Evolutionary conservation across 2,113 vertebrate genomes (phyloP).

Genomic region (Brevimyrus niger): DNA sequence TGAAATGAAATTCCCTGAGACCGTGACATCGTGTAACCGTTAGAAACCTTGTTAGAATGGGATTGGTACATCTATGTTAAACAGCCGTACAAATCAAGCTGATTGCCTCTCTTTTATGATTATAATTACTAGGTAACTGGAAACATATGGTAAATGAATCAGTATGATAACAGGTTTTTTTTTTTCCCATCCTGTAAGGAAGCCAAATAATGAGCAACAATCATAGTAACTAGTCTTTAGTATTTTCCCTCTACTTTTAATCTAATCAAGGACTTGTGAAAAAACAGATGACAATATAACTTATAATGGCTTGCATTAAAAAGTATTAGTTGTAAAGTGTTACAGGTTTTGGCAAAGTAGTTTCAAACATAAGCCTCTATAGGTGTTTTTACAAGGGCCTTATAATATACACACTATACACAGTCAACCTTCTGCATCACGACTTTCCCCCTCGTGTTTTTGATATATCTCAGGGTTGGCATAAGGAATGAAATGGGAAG

Average conservation of each 20-base stretch:
- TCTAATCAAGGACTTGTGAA: conserved; percentile 2
- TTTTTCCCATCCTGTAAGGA: not conserved
- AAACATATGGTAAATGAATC: not conserved
- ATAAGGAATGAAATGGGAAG: too few species aligned
- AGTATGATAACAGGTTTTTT: not conserved
- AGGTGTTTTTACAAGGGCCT: not conserved
- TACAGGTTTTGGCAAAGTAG: not conserved
- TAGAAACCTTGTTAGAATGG: conserved; percentile 11
- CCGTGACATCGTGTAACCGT: not conserved
- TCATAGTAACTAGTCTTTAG: not conserved
- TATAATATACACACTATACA: not conserved
- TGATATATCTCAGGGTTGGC: too few species aligned
- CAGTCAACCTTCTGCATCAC: not conserved
- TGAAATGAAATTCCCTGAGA: not conserved
- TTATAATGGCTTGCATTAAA: not conserved
- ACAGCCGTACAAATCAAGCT: not conserved
- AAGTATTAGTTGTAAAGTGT: not conserved
- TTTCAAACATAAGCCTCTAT: not conserved
- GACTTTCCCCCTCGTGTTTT: too few species aligned
- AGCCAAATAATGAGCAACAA: not conserved
- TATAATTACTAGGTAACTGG: not conserved
- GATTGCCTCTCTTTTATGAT: not conserved
- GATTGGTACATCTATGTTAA: not conserved
- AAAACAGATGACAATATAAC: not conserved
- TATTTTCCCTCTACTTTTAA: not conserved